Evolutionary conservation across 2,888 invertebrate genomes (phyloP), one percentile per base, ranked within the genome.

Genomic region (Caenorhabditis virilis): DNA sequence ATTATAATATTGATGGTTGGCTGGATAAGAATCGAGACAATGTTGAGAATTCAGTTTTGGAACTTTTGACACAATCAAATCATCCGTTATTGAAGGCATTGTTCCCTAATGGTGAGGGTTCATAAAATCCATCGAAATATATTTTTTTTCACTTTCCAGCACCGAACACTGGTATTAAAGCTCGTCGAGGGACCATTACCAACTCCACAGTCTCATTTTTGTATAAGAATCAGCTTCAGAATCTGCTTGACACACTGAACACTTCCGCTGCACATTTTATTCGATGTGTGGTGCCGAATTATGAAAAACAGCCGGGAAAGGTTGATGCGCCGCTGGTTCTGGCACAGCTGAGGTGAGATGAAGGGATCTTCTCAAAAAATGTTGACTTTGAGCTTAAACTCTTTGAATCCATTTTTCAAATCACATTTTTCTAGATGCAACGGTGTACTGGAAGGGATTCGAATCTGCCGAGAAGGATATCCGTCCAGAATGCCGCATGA

Each of bases 401-500:
- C n/a, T n/a, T 38, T 6, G n/a, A 38, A 38, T 6, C 15, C 38
- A 38, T 6, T 38, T 38, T 38, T 7, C 18, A 11, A n/a, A 18
- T 38, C n/a, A 16, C 6, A 38, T 7, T 38, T 15, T 49, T 38
- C 86, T n/a, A 95, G 95, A 83, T 98, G 98, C 91, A 98, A 98
- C 90, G 98, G 98, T 92, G 98, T 98, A 88, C 91, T 98, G 89
- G 98, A 98, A 90, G 98, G 97, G 88, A 98, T 98, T 89, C 94
- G 98, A 93, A 98, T 98, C 89, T 98, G 97, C 88, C 91, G 97
- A 88, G 86, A 86, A 72, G 97, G 98, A 86, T 98, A 97, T 91
- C 98, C 98, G 89, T 97, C 97, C 91, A 91, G 97, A 88, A 93
- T 98, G 91, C 90, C 93, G 82, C 98, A 97, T 88, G 92, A 94